Conservation (phyloP, 2,888 invertebrate genomes). For the Hirtodrosophila confusa region DNA sequence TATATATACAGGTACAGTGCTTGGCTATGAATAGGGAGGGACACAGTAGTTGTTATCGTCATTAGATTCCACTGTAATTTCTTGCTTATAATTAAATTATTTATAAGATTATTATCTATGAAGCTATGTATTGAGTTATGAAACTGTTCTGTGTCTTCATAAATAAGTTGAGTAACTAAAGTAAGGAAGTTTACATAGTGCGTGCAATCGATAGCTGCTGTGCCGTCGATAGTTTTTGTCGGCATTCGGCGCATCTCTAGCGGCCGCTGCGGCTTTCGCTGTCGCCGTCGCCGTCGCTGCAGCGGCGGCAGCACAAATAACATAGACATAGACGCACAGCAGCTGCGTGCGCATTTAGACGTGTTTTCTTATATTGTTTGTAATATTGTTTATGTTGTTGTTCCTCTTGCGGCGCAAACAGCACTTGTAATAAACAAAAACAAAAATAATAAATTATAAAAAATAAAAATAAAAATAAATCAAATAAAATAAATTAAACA, state of each 20-base stretch:
- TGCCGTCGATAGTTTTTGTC: conserved; percentile 29
- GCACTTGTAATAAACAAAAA: conserved; percentile 38
- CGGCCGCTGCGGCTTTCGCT: conserved; percentile 25
- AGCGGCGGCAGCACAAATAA: conserved; percentile 41
- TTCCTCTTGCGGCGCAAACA: conserved; percentile 36
- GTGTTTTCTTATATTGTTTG: conserved; percentile 27
- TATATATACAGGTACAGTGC: no score
- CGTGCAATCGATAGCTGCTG: conserved; percentile 15
- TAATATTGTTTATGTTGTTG: conserved; percentile 1
- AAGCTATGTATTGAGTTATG: no score
- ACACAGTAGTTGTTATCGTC: no score
- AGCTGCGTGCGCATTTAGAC: conserved; percentile 71
- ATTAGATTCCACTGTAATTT: no score
- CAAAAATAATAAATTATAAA: background rate
- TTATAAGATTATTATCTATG: no score
- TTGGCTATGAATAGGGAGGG: no score
- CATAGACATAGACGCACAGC: conserved; percentile 59
- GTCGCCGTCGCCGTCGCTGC: conserved; percentile 26
- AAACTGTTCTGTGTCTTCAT: no score
- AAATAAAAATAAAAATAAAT: background rate
- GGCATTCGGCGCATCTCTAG: conserved; percentile 29
- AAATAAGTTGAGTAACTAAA: no score
- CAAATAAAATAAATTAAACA: background rate
- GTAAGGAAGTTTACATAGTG: background rate
- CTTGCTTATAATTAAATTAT: no score